Base-by-base conservation (phyloP, 2,797 vertebrate species). In the Erethizon dorsatum region DNA sequence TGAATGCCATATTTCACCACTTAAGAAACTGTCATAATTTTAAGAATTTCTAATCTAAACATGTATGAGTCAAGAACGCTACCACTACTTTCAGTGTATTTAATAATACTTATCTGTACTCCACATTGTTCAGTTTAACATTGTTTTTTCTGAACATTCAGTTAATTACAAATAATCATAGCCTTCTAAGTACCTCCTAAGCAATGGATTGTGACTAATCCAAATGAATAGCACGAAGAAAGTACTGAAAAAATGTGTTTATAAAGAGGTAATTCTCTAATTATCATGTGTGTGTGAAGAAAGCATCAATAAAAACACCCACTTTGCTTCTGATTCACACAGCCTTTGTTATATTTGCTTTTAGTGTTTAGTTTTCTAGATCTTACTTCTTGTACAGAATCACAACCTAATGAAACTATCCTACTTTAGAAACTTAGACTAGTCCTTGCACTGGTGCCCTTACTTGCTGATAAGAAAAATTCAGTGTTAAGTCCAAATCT, bases 141-240 rank as follows among this genome's bases (percentile, higher is more conserved):
- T 91, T 78, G 94, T 90, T 77, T 90, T 87, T 94, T 93, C 79
- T 96, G 24, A 79, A 86, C 91, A 83, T 91, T 91, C 79, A 88
- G 52, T 80, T 95, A 85, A 86, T 57, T 93, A 77, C 59, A 94
- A 90, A 79, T 89, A 91, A 93, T 90, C 83, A 94, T 10, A 79
- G 59, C 26, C 57, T 95, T 94, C 78, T 88, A 59, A 47, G n/a
- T 17, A 90, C 86, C 50, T 31, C 6, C 28, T 93, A 50, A 95
- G 94, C 18, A 90, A 61, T 12, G 47, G 13, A 24, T 2, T 83
- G 9, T 69, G 52, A 91, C 61, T 91, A 93, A 83, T 84, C 37
- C 65, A 96, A 79, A 88, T 54, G 37, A 88, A 78, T 0, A 80
- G 52, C 13, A 79, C 6, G 59, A 79, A 79, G 47, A 56, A 79